Conservation (phyloP, 2,797 vertebrate genomes). For the Malurus leucopterus region DNA sequence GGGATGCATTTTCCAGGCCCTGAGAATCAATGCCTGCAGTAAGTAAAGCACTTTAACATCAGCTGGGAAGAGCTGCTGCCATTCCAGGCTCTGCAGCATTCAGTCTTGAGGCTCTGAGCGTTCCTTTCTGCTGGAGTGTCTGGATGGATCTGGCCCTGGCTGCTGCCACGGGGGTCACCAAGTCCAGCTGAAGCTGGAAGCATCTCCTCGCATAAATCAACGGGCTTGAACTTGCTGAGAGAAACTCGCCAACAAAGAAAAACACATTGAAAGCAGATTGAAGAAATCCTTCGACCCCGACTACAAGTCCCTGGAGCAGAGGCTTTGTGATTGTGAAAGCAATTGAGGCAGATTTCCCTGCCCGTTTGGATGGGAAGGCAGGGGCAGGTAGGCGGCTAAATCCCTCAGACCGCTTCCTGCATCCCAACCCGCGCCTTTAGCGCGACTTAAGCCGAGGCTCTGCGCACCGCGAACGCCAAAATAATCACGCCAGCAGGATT, state of each 20-base stretch:
- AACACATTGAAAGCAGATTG: not conserved
- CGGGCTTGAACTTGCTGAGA: not conserved
- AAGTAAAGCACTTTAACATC: not conserved
- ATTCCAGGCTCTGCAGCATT: not conserved
- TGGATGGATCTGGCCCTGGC: not conserved
- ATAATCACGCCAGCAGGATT: not conserved
- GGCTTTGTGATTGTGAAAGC: not conserved
- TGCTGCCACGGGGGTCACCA: not conserved
- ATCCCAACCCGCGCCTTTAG: not conserved
- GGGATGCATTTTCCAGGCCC: constrained; percentile 1
- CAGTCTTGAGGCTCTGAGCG: not conserved
- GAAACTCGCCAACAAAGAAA: not conserved
- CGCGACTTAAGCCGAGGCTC: not conserved
- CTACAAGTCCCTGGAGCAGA: not conserved
- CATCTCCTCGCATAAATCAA: not conserved
- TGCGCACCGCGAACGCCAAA: not conserved
- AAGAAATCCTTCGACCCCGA: not conserved
- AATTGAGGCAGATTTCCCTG: not conserved
- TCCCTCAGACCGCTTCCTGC: not conserved
- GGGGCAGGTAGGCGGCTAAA: constrained; percentile 3
- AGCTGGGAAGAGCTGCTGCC: not conserved
- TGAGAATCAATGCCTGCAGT: constrained; percentile 9
- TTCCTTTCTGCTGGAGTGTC: not conserved
- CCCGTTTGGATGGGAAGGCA: not conserved
- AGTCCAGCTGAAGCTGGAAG: not conserved